Percentiles rank a stretch among this genome's conserved stretches.
phyloP scores from a whole-genome alignment of 1,140 invertebrate species.

The Hermetia illucens region DNA sequence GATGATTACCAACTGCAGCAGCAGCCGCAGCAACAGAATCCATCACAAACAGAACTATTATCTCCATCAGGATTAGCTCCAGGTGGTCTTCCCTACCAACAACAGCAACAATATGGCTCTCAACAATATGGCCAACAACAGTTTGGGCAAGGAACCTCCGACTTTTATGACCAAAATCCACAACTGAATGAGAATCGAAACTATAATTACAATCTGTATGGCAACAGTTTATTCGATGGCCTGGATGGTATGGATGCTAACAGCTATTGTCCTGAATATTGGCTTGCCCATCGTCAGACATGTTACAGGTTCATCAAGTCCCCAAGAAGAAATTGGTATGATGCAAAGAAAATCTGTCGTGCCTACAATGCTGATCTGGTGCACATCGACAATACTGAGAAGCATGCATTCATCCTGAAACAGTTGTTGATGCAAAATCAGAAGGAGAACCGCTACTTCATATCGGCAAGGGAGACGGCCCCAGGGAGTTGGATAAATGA shows the following conservation, averaged over 20 bases:
- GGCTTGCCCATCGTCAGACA: conserved; percentile 56
- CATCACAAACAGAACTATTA: no score
- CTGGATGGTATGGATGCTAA: conserved; percentile 22
- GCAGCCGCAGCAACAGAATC: no score
- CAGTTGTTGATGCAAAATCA: conserved; percentile 68
- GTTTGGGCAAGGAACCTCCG: neutral
- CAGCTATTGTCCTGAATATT: conserved; percentile 60
- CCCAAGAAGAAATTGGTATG: conserved; percentile 57
- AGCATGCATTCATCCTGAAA: conserved; percentile 72
- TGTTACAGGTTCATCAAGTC: conserved; percentile 84
- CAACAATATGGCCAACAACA: neutral
- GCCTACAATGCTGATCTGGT: conserved; percentile 67
- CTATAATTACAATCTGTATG: neutral
- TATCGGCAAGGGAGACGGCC: conserved; percentile 55
- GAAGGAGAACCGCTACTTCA: conserved; percentile 75
- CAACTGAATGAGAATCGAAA: neutral
- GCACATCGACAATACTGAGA: conserved; percentile 64
- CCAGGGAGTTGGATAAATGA: conserved; percentile 73
- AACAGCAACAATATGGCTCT: neutral
- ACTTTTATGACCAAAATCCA: neutral
- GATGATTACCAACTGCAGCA: no score
- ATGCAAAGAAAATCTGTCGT: conserved; percentile 67
- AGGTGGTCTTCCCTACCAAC: no score
- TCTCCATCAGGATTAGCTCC: no score
- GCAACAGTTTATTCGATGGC: no score